These are phyloP conservation scores for Podarcis cretensis DNA, from an alignment of 2,113 vertebrate genomes.

Conservation along the genomic window DNA sequence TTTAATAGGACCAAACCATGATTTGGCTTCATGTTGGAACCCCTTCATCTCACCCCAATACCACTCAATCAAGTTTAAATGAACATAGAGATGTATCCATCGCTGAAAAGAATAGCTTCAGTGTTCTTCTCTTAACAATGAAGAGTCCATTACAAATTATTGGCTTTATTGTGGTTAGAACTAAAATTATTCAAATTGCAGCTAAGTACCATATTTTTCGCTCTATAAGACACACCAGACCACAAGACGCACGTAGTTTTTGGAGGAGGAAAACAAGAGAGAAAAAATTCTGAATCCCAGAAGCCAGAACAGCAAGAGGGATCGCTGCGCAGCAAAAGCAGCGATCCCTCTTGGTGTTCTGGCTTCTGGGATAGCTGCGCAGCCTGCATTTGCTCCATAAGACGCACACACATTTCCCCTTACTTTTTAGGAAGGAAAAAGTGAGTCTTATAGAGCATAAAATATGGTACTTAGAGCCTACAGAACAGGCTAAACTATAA, in stretches of 20 bases:
- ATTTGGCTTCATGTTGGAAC: not conserved
- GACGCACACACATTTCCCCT: too few species aligned
- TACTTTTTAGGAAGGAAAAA: too few species aligned
- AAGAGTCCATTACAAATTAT: not conserved
- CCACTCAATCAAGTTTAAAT: not conserved
- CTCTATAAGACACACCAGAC: too few species aligned
- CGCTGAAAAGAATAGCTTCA: slow-evolving; percentile 19
- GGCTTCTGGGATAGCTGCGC: too few species aligned
- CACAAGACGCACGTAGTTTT: too few species aligned
- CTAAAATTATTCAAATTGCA: slow-evolving; percentile 27
- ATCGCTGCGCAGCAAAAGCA: too few species aligned
- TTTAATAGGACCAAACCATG: not conserved
- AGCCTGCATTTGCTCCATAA: too few species aligned
- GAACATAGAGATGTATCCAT: not conserved
- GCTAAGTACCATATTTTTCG: not conserved
- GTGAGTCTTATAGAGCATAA: too few species aligned
- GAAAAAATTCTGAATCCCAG: too few species aligned
- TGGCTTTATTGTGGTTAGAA: not conserved
- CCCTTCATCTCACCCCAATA: not conserved
- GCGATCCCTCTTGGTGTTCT: too few species aligned
- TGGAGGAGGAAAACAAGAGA: too few species aligned
- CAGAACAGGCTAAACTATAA: not conserved
- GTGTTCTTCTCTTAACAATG: not conserved
- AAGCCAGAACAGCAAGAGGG: too few species aligned
- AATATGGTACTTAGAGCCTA: not conserved